Evolutionary conservation across 2,797 vertebrate species (phyloP).

Genomic region (Cuniculus paca): DNA sequence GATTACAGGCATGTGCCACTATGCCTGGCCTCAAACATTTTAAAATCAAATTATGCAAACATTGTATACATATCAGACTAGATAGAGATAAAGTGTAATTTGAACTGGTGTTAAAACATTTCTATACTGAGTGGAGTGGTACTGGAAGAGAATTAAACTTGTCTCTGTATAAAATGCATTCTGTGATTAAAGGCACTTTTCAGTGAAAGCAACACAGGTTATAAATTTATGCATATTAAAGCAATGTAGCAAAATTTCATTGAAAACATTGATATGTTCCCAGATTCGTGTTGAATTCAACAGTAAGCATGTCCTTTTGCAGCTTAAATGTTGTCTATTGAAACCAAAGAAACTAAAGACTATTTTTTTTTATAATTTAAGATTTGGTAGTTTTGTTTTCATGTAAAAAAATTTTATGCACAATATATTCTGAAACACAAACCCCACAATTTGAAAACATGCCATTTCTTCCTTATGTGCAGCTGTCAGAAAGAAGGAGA

Average conservation of each 20-base stretch:
- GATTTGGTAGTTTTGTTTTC: constrained; percentile 80
- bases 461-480: constrained; percentile 80
- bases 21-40: constrained; percentile 11
- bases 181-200: constrained; percentile 46
- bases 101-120: constrained; percentile 29
- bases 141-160: background rate
- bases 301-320: background rate
- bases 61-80: constrained; percentile 41
- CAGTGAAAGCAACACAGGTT: constrained; percentile 32
- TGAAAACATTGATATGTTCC: constrained; percentile 31
- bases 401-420: constrained; percentile 69
- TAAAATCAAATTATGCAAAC: constrained; percentile 26
- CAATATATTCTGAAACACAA: constrained; percentile 84
- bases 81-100: constrained; percentile 35
- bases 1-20: too few relatives aligned
- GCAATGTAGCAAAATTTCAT: constrained; percentile 11
- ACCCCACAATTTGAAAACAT: constrained; percentile 84
- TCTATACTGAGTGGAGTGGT: background rate
- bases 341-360: constrained; percentile 26
- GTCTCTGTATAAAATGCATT: background rate
- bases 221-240: constrained; percentile 3
- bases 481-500: constrained; percentile 88
- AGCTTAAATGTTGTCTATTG: background rate
- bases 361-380: constrained; percentile 66
- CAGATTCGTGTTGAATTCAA: background rate